These are phyloP conservation scores for Parnassius apollo DNA, from an alignment of 2,888 invertebrate genomes.

Conservation along the genomic window DNA sequence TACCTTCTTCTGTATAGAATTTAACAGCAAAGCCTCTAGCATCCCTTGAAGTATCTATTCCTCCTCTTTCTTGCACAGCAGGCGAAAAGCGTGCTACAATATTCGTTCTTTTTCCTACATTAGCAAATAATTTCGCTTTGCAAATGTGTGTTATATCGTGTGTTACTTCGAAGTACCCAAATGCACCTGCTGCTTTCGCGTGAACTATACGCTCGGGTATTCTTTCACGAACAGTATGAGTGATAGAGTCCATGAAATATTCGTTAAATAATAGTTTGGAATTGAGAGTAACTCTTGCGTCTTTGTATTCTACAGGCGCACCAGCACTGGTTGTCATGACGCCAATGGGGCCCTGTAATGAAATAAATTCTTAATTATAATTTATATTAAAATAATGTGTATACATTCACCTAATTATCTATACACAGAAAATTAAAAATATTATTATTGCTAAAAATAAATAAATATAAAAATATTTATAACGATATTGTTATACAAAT, in stretches of 20 bases:
- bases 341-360: slow-evolving; percentile 71
- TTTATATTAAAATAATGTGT: too few species aligned
- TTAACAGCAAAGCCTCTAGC: slow-evolving; percentile 94
- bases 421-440: too few species aligned
- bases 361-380: background rate
- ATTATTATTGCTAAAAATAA: too few species aligned
- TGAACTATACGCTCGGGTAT: slow-evolving; percentile 96
- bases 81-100: slow-evolving; percentile 89
- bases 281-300: slow-evolving; percentile 88
- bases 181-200: slow-evolving; percentile 95
- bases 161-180: slow-evolving; percentile 91
- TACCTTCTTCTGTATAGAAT: slow-evolving; percentile 93
- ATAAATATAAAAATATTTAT: too few species aligned
- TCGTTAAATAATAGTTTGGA: slow-evolving; percentile 89
- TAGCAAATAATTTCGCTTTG: slow-evolving; percentile 87
- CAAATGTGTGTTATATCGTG: slow-evolving; percentile 88
- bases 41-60: slow-evolving; percentile 92
- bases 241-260: slow-evolving; percentile 86
- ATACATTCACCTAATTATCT: too few species aligned
- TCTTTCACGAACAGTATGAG: slow-evolving; percentile 91
- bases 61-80: slow-evolving; percentile 91
- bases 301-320: slow-evolving; percentile 86
- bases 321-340: slow-evolving; percentile 88
- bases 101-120: slow-evolving; percentile 88
- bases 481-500: too few species aligned